Base-by-base conservation (phyloP, 2,797 vertebrate genomes). In the Poeciliopsis turneri region DNA sequence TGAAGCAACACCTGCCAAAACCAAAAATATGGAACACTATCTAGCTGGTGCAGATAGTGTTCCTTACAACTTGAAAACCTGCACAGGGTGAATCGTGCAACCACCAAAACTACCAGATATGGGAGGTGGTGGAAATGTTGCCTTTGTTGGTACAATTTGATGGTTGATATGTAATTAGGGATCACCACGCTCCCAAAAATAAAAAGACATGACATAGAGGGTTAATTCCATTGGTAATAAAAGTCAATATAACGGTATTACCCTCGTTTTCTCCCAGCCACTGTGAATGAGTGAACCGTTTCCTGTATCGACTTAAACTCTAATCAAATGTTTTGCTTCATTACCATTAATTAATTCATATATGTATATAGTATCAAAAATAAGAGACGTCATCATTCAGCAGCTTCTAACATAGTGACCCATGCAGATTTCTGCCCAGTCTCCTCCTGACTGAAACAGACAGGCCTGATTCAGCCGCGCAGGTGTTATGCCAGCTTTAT, bases 361-460 rank as follows among this genome's bases (percentile, higher is more conserved):
- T n/a, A 28, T 28, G 1, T 28, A 57, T 57, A n/a, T 55, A 57
- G 28, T 9, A 51, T 51, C 9, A 51, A 8, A 51, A 51, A 23
- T 51, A 51, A 23, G 7, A 23, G 0, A 3, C 20, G 13, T 64
- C 30, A 64, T 36, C 61, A 64, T 20, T 33, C 20, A 51, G 23
- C 59, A 15, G 16, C 30, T 33, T 33, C 30, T 33, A 33, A 33
- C 30, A 86, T 85, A 76, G 45, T 71, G 79, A 86, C 77, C 79
- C 84, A 55, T 77, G 72, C 70, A 77, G 77, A 87, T 89, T 84
- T 78, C 86, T 73, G 76, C 74, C 70, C 39, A 81, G 66, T 75
- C 74, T 11, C 61, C 74, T 73, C 49, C 45, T 71, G 15, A 71
- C 77, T 79, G 18, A 12, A 73, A 71, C 79, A 74, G 6, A 5